Percentiles rank a stretch among this genome's conserved stretches.
Conservation (phyloP, 2,797 vertebrate species). For the Eulemur albifrons region DNA sequence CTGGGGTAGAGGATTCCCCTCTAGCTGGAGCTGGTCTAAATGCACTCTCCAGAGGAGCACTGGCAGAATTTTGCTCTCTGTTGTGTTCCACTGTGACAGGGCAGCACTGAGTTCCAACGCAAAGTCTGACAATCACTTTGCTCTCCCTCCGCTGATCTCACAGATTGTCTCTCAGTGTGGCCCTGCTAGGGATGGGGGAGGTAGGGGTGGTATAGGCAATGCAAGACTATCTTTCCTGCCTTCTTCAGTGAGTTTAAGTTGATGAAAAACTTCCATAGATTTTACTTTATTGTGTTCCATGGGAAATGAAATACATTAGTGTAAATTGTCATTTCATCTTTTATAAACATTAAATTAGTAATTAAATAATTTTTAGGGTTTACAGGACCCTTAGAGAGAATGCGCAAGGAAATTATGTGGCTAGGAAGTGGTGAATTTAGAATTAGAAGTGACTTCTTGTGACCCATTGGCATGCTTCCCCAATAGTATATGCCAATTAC, state of each 20-base stretch:
- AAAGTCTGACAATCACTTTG: not conserved
- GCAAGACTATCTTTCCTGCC: too few species aligned
- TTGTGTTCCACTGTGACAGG: not conserved
- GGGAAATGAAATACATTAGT: not conserved
- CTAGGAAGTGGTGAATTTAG: not conserved
- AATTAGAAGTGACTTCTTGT: not conserved
- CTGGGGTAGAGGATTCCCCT: not conserved
- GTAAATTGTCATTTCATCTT: not conserved
- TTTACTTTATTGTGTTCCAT: not conserved
- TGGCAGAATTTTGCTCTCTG: not conserved
- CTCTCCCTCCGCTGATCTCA: not conserved
- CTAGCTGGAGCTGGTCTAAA: not conserved
- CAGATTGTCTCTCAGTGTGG: not conserved
- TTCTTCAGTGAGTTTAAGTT: not conserved
- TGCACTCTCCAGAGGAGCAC: not conserved
- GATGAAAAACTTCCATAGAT: not conserved
- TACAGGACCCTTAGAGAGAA: not conserved
- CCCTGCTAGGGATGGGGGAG: not conserved
- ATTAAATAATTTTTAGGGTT: not conserved
- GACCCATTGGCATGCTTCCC: too few species aligned
- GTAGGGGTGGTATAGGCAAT: not conserved
- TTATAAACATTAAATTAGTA: not conserved
- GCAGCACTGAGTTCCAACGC: not conserved
- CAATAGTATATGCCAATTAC: rapidly evolving
- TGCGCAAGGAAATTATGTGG: not conserved